These are phyloP conservation scores for Tragelaphus scriptus DNA, from an alignment of 2,113 vertebrate genomes.

Conservation along the genomic window DNA sequence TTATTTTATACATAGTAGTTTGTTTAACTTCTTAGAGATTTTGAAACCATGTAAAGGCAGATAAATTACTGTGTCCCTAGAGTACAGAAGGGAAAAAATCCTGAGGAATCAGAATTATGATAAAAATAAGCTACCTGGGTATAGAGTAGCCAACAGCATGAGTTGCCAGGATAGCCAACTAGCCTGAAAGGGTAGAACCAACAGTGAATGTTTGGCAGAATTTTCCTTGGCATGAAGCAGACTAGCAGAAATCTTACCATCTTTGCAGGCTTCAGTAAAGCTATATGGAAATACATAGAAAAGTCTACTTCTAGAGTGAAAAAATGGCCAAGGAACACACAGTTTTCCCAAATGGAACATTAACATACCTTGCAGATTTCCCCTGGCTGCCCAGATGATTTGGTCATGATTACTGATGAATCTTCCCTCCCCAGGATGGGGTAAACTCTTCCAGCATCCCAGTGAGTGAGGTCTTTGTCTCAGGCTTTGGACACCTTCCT, in stretches of 20 bases:
- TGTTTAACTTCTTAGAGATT: not conserved
- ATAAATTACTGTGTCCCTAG: not conserved
- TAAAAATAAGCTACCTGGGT: not conserved
- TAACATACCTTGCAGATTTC: not conserved
- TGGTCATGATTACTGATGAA: not conserved
- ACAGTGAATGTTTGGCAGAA: not conserved
- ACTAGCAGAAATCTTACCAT: not conserved
- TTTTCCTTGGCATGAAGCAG: not conserved
- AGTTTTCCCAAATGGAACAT: not conserved
- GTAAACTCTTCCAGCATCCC: not conserved
- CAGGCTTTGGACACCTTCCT: not conserved
- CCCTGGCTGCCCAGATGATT: not conserved
- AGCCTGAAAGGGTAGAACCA: not conserved
- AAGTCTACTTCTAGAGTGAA: not conserved
- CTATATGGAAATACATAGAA: not conserved
- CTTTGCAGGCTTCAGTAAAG: not conserved
- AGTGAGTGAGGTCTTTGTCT: not conserved
- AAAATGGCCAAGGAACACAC: not conserved
- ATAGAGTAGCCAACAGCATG: not conserved
- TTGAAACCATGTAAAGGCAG: not conserved
- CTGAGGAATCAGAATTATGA: not conserved
- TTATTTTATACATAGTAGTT: not conserved
- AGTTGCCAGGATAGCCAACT: not conserved
- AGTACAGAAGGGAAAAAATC: not conserved
- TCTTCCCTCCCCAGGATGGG: not conserved